Base-by-base conservation (phyloP, 2,113 vertebrate genomes). In the Triplophysa siluroides region DNA sequence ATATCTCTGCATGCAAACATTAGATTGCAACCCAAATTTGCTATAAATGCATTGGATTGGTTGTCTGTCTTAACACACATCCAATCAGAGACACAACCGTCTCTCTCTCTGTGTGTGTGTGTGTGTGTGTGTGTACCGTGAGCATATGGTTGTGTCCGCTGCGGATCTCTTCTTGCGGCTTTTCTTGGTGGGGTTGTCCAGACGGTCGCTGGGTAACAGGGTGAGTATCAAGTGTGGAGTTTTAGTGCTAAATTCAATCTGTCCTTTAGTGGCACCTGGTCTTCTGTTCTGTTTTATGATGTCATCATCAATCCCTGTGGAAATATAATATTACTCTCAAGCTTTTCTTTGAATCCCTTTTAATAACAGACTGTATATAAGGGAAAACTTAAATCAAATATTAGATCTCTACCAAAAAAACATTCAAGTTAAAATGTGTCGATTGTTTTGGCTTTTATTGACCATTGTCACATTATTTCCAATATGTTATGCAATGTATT, bases 211-310 rank as follows among this genome's bases (percentile, higher is more conserved):
- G 68, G 93, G 93, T 85, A 94, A 88, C 86, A 94, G 86, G 33
- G 93, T 94, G 76, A 94, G 91, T 85, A 94, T 93, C 84, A 94
- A 92, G 88, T 94, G 93, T 0, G 93, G 93, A 1, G 90, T 93
- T 89, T 93, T 93, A 85, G 90, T 91, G 88, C 91, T 93, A 82
- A 92, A 93, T 58, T 93, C 92, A 0, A 89, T 83, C 83, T 91
- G 92, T 21, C 92, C 92, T 83, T 92, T 93, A 3, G 90, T 86
- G 71, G 79, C 83, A 47, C 89, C 87, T 0, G 89, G 87, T 64
- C 86, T 92, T 75, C 85, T 88, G 3, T 90, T 81, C 86, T 84
- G 90, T 23, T 88, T 90, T 29, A 92, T 87, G 58, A 82, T 75
- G 73, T 93, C 92, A 54, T 94, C 91, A 47, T 93, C 93, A 60